Conservation (phyloP, 2,888 invertebrate genomes). For the Zaprionus obscuricornis region DNA sequence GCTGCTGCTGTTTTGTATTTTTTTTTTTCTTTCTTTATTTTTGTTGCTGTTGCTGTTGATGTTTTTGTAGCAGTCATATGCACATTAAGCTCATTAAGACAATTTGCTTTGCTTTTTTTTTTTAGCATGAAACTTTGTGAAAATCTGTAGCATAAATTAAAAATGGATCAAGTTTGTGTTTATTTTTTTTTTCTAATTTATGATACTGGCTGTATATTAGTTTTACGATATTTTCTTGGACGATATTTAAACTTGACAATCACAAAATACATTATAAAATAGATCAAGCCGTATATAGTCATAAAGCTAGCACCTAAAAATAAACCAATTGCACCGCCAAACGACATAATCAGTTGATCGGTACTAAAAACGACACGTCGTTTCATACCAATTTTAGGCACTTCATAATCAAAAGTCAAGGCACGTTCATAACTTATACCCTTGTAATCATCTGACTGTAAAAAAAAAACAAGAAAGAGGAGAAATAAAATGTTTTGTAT, state of each 20-base stretch:
- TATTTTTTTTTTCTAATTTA: too few species aligned
- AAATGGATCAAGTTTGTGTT: neutral
- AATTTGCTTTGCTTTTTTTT: too few species aligned
- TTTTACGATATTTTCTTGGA: neutral
- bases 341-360: constrained; percentile 81
- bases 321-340: constrained; percentile 82
- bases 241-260: constrained; percentile 39
- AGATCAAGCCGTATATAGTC: constrained; percentile 69
- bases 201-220: neutral
- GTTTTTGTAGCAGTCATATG: constrained; percentile 12
- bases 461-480: neutral
- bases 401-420: too few species aligned
- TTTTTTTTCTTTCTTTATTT: constrained; percentile 41
- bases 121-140: too few species aligned
- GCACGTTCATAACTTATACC: constrained; percentile 67
- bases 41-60: constrained; percentile 27
- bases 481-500: neutral
- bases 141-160: neutral
- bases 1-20: constrained; percentile 3
- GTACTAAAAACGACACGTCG: constrained; percentile 80
- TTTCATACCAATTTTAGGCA: constrained; percentile 77
- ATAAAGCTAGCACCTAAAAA: constrained; percentile 83
- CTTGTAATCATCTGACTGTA: constrained; percentile 41
- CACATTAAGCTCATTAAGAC: constrained; percentile 37
- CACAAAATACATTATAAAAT: constrained; percentile 51